Base-by-base conservation (phyloP, 2,888 invertebrate species). In the Patella caerulea region DNA sequence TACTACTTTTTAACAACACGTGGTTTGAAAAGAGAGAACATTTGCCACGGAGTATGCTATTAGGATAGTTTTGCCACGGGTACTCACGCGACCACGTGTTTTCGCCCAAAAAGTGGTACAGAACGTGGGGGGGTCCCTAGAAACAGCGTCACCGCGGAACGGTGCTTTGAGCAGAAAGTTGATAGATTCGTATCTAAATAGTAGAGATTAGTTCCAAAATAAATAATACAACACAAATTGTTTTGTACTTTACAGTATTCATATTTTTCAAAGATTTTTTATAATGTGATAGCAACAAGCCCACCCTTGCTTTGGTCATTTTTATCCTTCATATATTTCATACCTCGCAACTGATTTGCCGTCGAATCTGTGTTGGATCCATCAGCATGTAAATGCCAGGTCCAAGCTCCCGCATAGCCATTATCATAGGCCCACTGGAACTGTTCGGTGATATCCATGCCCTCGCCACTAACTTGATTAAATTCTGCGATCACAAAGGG, bases 401-500 rank as follows among this genome's bases (percentile, higher is more conserved):
- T 78, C 81, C 81, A 81, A 14, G 79, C 81, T 45, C 81, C 81
- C 7, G 72, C 54, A 74, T 81, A 81, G 69, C 79, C 78, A 56
- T 78, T 74, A 45, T 70, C 76, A 78, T 81, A 81, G 65, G 74
- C 75, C 72, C 72, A 79, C 34, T 71, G 55, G 55, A 78, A 81
- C 69, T 76, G 74, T 29, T 79, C 70, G 15, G 71, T 72, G 65
- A 77, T 81, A 72, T 70, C 54, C 78, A 76, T 79, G 4, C 79
- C 78, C 3, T 72, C 81, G 3, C 81, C 81, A 14, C 72, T 34
- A 7, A 72, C 34, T 29, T 72, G 72, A 73, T 78, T 78, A 77
- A 81, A 81, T 75, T 81, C 81, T 3, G 79, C 81, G 59, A 81
- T 74, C 19, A 81, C 79, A 59, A 81, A 55, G 1, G 81, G 81